Evolutionary conservation across 2,888 invertebrate genomes (phyloP), one percentile per base, ranked within the genome.

Genomic region (Allygus modestus): DNA sequence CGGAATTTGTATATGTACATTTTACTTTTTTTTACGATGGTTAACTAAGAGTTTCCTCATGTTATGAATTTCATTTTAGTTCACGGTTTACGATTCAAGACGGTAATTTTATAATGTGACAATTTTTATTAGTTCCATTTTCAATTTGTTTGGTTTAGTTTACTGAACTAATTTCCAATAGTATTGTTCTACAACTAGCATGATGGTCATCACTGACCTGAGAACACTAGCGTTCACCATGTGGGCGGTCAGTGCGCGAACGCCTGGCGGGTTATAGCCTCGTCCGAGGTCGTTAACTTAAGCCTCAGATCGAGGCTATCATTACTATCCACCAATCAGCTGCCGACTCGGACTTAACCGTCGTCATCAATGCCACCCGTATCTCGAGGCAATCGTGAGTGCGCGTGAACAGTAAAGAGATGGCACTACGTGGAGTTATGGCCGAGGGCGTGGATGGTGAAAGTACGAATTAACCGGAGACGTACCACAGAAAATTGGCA

Each of bases 231-330:
- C 17, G 17, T 17, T 12, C 15, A 2, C 28, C 7, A 28, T 65
- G 65, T 31, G 65, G 65, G 28, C 65, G 65, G 65, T 65, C 65
- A 65, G 65, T 31, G 65, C 28, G 17, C 11, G 23, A 0, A 0
- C 11, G 28, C 15, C 31, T 28, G 65, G 12, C 65, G 5, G 58
- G 58, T 58, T 58, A 58, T 58, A 65, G 65, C 65, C 65, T 65
- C 65, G 65, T 26, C 65, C 65, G 28, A 15, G 65, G 65, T 65
- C 65, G 65, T 65, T 65, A 65, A 65, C 65, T 9, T 58, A 31
- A 65, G 65, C 65, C 31, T 28, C 65, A 20, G 20, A 65, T 65
- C 17, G 65, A 65, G 65, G 65, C 65, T 65, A 65, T 65, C 65
- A 65, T 65, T 65, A 65, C 65, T 5, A 58, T 58, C 58, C 58